Conservation (phyloP, 1,140 invertebrate species). For the Hydropsyche tenuis region DNA sequence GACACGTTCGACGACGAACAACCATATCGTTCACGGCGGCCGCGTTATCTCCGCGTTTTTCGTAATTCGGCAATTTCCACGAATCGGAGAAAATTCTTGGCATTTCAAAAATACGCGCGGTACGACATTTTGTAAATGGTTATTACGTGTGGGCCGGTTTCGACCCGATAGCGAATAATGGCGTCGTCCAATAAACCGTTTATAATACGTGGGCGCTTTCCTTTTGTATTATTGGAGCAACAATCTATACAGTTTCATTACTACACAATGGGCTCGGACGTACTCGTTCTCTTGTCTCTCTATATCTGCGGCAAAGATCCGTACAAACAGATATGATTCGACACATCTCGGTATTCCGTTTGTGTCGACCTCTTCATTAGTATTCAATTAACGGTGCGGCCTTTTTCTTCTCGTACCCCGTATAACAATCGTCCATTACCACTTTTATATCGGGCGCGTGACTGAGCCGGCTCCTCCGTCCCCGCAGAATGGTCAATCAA, state of each 20-base stretch:
- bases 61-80: too few relatives aligned
- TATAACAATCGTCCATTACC: background rate
- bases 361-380: slow-evolving; percentile 24
- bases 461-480: too few relatives aligned
- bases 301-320: background rate
- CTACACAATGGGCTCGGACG: slow-evolving; percentile 10
- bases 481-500: too few relatives aligned
- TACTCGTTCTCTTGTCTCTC: too few relatives aligned
- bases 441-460: slow-evolving; percentile 6
- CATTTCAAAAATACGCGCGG: too few relatives aligned
- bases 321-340: slow-evolving; percentile 12
- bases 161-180: slow-evolving; percentile 23
- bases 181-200: slow-evolving; percentile 32
- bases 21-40: too few relatives aligned
- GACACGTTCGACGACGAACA: too few relatives aligned
- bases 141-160: slow-evolving; percentile 20
- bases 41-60: too few relatives aligned
- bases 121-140: background rate
- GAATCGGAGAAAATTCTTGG: too few relatives aligned
- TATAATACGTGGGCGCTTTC: slow-evolving; percentile 24
- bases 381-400: slow-evolving; percentile 22
- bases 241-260: slow-evolving; percentile 21
- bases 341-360: slow-evolving; percentile 6
- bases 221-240: slow-evolving; percentile 29
- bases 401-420: background rate